A percentile compares a stretch with the other conserved stretches of the same genome.
These are phyloP conservation scores for Zoanthus solanderi DNA, from an alignment of 92 coral and sea anemone species.

Conservation along the genomic window DNA sequence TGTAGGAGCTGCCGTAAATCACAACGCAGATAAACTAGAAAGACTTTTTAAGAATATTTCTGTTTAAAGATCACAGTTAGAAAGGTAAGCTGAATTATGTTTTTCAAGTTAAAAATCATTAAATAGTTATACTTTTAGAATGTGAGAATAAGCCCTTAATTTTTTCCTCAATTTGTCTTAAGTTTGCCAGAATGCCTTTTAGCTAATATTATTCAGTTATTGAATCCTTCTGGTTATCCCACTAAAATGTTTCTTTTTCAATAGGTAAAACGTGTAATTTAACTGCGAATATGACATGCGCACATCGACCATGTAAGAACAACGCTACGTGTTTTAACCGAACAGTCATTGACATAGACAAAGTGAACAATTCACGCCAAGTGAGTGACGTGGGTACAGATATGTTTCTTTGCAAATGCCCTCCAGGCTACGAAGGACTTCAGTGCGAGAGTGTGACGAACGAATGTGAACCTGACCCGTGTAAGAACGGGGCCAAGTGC, in stretches of 20 bases:
- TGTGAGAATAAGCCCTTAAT: no score
- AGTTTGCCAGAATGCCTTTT: no score
- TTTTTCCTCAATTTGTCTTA: no score
- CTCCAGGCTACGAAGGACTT: conserved; percentile 76
- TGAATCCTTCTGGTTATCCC: neutral
- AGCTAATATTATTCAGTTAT: no score
- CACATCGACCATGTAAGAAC: conserved; percentile 76
- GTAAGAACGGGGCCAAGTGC: conserved; percentile 86
- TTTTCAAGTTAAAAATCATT: no score
- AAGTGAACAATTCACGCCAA: conserved; percentile 49
- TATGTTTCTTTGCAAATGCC: conserved; percentile 80
- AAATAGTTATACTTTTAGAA: no score
- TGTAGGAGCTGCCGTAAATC: no score
- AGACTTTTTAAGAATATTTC: no score
- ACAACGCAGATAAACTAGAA: no score
- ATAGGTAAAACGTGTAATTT: conserved; percentile 66
- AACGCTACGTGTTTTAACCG: conserved; percentile 76
- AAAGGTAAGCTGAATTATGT: no score
- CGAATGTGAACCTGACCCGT: conserved; percentile 80
- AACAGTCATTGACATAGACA: conserved; percentile 60
- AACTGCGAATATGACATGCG: conserved; percentile 93
- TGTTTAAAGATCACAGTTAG: no score
- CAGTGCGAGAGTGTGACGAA: conserved; percentile 80
- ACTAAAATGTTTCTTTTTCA: neutral
- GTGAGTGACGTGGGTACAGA: conserved; percentile 82